Evolutionary conservation across 92 coral and sea anemone species (phyloP).

Genomic region (Epizoanthus fatuus): DNA sequence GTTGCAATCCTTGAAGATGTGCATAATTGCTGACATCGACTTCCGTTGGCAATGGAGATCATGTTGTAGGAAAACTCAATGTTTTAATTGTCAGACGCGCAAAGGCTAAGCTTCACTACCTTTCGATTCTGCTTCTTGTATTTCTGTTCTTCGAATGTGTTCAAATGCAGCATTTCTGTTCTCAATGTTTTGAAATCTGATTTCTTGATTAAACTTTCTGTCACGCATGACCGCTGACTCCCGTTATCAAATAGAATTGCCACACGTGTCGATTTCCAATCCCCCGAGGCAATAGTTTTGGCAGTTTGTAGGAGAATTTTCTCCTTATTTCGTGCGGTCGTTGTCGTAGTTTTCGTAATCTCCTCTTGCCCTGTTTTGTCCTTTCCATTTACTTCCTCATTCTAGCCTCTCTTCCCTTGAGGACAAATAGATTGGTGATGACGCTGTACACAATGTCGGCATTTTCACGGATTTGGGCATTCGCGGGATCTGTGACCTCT

Average conservation of each 20-base stretch:
- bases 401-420: neutral
- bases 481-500: slow-evolving; percentile 29
- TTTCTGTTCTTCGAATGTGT: slow-evolving; percentile 66
- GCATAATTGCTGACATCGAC: slow-evolving; percentile 52
- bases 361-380: neutral
- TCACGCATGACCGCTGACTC: slow-evolving; percentile 69
- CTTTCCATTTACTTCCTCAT: neutral
- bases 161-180: slow-evolving; percentile 68
- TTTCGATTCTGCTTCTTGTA: slow-evolving; percentile 68
- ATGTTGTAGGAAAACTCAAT: slow-evolving; percentile 66
- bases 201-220: slow-evolving; percentile 49
- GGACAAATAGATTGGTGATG: slow-evolving; percentile 62
- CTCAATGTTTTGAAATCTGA: slow-evolving; percentile 57
- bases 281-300: slow-evolving; percentile 45
- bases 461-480: slow-evolving; percentile 34
- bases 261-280: slow-evolving; percentile 51
- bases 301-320: slow-evolving; percentile 75
- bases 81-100: slow-evolving; percentile 30
- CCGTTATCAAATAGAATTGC: slow-evolving; percentile 71
- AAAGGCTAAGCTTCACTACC: slow-evolving; percentile 35
- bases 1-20: slow-evolving; percentile 64
- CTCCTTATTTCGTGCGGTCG: slow-evolving; percentile 21
- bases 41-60: slow-evolving; percentile 67
- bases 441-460: slow-evolving; percentile 36
- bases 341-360: slow-evolving; percentile 6